Conservation (phyloP, 2,797 vertebrate species). For the Pipistrellus pipistrellus region DNA sequence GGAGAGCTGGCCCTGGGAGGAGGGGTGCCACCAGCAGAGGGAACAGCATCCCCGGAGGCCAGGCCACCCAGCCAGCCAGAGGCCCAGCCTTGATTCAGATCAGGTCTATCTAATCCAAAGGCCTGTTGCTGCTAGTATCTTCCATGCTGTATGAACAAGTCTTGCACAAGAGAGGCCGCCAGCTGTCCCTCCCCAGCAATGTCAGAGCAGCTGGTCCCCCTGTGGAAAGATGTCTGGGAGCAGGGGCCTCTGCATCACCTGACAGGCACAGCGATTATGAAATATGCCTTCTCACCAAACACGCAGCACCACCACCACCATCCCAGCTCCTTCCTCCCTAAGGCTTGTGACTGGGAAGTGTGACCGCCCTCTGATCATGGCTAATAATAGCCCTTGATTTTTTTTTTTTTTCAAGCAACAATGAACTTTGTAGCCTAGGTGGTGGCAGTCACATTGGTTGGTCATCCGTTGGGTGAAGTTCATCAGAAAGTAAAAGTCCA, state of each 20-base stretch:
- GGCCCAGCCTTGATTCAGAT: not conserved
- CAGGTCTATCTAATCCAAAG: not conserved
- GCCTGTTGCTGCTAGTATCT: conserved; percentile 27
- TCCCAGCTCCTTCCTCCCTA: conserved; percentile 62
- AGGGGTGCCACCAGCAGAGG: not conserved
- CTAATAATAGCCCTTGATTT: conserved; percentile 74
- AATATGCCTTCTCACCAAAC: conserved; percentile 67
- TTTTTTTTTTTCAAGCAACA: not conserved
- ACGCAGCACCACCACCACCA: conserved; percentile 38
- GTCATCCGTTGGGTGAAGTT: conserved; percentile 12
- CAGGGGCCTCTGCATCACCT: conserved; percentile 65
- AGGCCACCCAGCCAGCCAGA: not conserved
- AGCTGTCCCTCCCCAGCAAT: conserved; percentile 43
- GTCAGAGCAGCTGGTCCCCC: conserved; percentile 32
- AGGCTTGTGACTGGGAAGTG: conserved; percentile 73
- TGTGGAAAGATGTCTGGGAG: conserved; percentile 48
- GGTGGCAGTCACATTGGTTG: conserved; percentile 59
- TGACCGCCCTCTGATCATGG: conserved; percentile 47
- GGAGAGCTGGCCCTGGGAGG: not conserved
- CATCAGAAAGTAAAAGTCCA: conserved; percentile 49
- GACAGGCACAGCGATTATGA: conserved; percentile 63
- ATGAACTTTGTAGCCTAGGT: conserved; percentile 74
- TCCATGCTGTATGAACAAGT: conserved; percentile 29
- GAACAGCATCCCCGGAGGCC: not conserved
- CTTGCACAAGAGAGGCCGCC: conserved; percentile 52